phyloP scores from a whole-genome alignment of 2,113 vertebrate species.

The Cyphomyrus plagiostoma region DNA sequence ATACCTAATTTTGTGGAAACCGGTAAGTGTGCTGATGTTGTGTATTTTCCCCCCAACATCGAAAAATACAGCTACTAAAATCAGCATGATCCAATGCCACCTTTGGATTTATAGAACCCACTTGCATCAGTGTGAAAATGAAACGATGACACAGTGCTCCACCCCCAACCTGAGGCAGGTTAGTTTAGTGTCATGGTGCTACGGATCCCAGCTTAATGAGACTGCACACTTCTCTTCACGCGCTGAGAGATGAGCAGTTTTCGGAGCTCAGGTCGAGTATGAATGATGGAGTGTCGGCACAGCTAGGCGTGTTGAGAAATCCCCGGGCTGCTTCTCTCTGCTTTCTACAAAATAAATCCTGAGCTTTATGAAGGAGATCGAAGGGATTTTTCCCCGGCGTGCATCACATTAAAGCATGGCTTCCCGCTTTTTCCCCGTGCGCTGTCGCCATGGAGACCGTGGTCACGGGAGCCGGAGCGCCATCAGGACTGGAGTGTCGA shows the following conservation, averaged over 20 bases:
- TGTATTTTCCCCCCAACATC: neutral
- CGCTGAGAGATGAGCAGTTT: neutral
- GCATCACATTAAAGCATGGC: neutral
- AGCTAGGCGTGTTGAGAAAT: neutral
- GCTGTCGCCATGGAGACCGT: neutral
- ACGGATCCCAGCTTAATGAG: neutral
- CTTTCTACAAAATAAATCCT: constrained; percentile 1
- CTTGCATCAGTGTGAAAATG: neutral
- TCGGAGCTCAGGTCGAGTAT: neutral
- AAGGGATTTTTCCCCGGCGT: neutral
- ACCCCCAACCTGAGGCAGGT: neutral
- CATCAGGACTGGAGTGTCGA: constrained; percentile 14
- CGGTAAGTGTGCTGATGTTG: neutral
- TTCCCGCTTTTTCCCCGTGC: neutral
- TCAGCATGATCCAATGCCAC: neutral
- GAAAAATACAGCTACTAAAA: neutral
- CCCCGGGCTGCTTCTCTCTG: neutral
- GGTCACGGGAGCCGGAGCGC: neutral
- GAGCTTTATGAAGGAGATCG: neutral
- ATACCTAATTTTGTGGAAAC: neutral
- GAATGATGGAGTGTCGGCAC: neutral
- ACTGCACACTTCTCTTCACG: neutral
- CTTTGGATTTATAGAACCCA: neutral
- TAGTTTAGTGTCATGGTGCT: neutral
- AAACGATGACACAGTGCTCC: neutral